Base-by-base conservation (phyloP, 1,140 invertebrate genomes). In the Bombus breviceps region DNA sequence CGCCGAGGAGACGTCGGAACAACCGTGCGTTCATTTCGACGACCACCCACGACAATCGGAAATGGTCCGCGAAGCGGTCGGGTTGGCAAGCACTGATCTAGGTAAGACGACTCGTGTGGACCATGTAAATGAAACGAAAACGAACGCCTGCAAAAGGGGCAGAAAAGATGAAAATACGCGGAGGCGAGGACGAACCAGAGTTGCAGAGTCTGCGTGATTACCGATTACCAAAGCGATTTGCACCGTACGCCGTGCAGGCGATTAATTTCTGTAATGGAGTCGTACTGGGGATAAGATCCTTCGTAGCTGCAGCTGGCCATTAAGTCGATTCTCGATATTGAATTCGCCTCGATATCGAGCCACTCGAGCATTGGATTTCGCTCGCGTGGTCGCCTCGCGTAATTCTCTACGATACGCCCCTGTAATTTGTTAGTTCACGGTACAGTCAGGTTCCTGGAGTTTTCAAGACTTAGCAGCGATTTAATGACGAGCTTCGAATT, bases 261-360 rank as follows among this genome's bases (percentile, higher is more conserved):
- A 89, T 89, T 89, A 89, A 89, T 89, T 89, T 88, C 78, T 71
- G 78, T 85, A 89, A 88, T 88, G 87, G 72, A 89, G 83, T 88
- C 88, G 73, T 88, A 85, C 37, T 39, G 59, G 62, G 32, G 72
- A 37, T 79, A 89, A 78, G 73, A 85, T 88, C 78, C 73, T 53
- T 89, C 77, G 68, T 88, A 69, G 74, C 80, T 64, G 73, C 57
- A 64, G 43, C 59, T 64, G 57, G 75, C 80, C 66, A 85, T 88
- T 88, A 89, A 59, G 71, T 68, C 64, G 71, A 74, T 71, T 85
- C 87, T 89, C 77, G 68, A 86, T 89, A 89, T 86, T 78, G 73
- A 88, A 88, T 89, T 88, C 82, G 59, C 71, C 57, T 71, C 57
- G 86, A 73, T 89, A 62, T 53, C 83, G 77, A 76, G 47, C 47